A percentile compares a stretch with the other conserved stretches of the same genome.
phyloP scores from a whole-genome alignment of 2,797 vertebrate species.

The Pseudochirops cupreus region DNA sequence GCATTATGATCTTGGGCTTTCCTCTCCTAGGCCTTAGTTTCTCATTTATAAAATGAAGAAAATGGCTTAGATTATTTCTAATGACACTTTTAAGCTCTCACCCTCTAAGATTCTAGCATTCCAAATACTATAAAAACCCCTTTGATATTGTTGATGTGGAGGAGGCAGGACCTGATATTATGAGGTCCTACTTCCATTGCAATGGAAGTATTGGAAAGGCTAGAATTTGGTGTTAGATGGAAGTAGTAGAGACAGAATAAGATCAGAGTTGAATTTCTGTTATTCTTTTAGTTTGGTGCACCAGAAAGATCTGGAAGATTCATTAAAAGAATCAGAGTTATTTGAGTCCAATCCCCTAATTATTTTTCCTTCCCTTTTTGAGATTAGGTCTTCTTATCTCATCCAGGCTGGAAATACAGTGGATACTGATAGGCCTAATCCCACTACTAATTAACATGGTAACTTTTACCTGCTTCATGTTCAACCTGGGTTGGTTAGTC shows the following conservation, averaged over 20 bases:
- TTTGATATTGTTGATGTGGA: neutral
- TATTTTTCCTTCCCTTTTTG: neutral
- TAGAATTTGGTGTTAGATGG: neutral
- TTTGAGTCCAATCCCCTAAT: neutral
- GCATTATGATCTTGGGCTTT: neutral
- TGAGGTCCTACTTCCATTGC: neutral
- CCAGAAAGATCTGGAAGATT: neutral
- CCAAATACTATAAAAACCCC: neutral
- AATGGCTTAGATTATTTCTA: neutral
- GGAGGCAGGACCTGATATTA: neutral
- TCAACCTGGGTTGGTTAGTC: neutral
- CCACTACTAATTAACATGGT: neutral
- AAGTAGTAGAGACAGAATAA: neutral
- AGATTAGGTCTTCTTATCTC: neutral
- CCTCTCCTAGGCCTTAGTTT: neutral
- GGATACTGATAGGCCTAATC: neutral
- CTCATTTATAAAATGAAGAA: neutral
- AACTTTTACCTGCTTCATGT: neutral
- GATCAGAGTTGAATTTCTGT: neutral
- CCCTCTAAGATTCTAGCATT: neutral
- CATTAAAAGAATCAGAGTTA: neutral
- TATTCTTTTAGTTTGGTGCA: neutral
- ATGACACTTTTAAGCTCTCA: neutral
- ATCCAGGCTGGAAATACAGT: neutral
- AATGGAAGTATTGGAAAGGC: neutral